Conservation (phyloP, 2,888 invertebrate species). For the Hemaris fuciformis region DNA sequence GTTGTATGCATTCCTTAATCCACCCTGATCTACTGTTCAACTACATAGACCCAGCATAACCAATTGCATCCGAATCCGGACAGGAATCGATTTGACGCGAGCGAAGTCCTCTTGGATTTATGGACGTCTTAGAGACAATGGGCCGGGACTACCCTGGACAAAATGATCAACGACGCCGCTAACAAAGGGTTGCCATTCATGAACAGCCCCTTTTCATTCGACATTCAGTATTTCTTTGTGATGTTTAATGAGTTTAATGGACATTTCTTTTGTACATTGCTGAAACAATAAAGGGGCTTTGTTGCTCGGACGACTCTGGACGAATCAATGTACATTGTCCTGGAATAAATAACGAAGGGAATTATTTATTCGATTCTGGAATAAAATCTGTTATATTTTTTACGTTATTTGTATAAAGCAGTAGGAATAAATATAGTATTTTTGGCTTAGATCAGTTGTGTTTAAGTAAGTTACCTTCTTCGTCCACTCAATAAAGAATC, state of each 20-base stretch:
- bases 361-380: neutral
- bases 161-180: constrained; percentile 46
- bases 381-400: no score
- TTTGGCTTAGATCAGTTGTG: no score
- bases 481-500: no score
- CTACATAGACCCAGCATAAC: no score
- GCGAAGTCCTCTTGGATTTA: constrained; percentile 35
- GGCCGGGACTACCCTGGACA: constrained; percentile 25
- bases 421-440: no score
- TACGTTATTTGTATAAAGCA: no score
- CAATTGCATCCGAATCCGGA: no score
- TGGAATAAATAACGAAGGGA: no score
- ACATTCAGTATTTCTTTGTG: constrained; percentile 33
- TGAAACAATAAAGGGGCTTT: constrained; percentile 10
- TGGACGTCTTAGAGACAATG: constrained; percentile 40
- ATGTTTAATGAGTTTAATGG: constrained; percentile 35
- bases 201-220: constrained; percentile 37
- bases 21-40: no score
- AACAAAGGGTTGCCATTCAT: constrained; percentile 52
- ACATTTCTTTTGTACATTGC: constrained; percentile 11
- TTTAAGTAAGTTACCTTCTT: no score
- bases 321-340: neutral
- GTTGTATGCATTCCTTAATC: no score
- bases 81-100: constrained; percentile 25
- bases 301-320: neutral